Conservation (phyloP, 2,888 invertebrate genomes). For the Tupiocoris notatus region DNA sequence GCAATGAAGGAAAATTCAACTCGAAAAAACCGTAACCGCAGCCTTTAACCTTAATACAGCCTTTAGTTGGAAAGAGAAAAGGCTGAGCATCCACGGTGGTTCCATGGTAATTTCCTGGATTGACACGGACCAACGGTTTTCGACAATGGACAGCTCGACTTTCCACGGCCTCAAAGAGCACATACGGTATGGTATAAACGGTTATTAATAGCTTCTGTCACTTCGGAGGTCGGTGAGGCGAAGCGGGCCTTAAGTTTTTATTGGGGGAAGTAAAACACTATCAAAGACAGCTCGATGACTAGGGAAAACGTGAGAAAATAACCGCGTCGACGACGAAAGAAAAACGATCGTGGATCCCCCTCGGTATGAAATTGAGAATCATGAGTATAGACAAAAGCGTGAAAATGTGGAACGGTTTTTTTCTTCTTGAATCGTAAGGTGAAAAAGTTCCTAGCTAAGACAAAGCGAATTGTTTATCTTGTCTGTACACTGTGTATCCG, state of each 20-base stretch:
- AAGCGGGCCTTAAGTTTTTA: neutral
- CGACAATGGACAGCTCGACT: constrained; percentile 15
- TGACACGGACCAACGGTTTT: constrained; percentile 33
- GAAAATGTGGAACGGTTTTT: too few relatives aligned
- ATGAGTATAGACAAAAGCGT: too few relatives aligned
- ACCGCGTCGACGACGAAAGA: neutral
- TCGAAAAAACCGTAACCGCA: too few relatives aligned
- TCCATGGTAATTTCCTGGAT: constrained; percentile 32
- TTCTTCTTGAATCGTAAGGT: too few relatives aligned
- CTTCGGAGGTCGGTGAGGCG: neutral
- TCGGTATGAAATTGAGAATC: neutral
- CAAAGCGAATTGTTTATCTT: too few relatives aligned
- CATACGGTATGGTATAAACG: constrained; percentile 34
- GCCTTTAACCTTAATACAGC: too few relatives aligned
- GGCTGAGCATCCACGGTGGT: constrained; percentile 12
- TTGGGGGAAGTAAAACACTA: neutral
- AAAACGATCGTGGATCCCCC: too few relatives aligned
- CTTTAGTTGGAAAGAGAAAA: constrained; percentile 17
- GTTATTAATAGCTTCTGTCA: constrained; percentile 35
- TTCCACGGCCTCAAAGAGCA: neutral
- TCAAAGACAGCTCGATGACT: neutral
- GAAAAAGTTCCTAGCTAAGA: too few relatives aligned
- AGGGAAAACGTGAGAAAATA: neutral
- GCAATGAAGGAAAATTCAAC: too few relatives aligned
- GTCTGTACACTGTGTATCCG: too few relatives aligned